These are phyloP conservation scores for Phytoseiulus persimilis DNA, from an alignment of 2,888 invertebrate species.

Conservation along the genomic window DNA sequence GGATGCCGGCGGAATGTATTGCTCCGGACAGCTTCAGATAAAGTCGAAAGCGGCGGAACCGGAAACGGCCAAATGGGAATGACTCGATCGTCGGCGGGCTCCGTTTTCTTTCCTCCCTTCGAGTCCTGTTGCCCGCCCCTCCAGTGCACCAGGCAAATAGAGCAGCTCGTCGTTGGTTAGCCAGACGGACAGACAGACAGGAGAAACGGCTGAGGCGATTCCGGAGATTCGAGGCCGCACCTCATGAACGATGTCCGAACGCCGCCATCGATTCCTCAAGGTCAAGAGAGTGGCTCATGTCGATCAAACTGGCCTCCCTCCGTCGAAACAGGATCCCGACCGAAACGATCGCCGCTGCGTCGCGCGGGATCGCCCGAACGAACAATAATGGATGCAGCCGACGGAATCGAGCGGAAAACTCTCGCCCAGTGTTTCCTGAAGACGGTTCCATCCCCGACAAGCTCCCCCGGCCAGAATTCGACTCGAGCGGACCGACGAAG, in stretches of 20 bases:
- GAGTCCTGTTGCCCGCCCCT: background rate
- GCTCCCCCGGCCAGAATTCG: background rate
- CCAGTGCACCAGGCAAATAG: background rate
- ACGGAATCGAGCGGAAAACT: background rate
- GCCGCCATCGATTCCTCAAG: background rate
- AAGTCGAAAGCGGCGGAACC: conserved; percentile 5
- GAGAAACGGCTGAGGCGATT: background rate
- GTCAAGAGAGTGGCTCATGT: background rate
- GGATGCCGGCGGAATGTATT: background rate
- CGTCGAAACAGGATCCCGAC: background rate
- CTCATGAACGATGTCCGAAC: background rate
- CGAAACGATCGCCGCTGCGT: background rate
- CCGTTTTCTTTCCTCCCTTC: background rate
- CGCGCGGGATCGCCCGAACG: background rate
- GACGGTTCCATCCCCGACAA: background rate
- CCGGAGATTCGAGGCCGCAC: background rate
- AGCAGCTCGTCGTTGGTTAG: background rate
- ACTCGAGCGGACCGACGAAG: no score
- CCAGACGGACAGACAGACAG: background rate
- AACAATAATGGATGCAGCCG: background rate
- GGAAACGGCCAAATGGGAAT: conserved; percentile 5
- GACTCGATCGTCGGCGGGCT: background rate
- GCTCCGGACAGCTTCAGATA: background rate
- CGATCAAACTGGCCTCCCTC: background rate
- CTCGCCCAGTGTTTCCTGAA: background rate